A percentile compares a stretch with the other conserved stretches of the same genome.
Conservation (phyloP, 2,888 invertebrate genomes). For the Leptura quadrifasciata region DNA sequence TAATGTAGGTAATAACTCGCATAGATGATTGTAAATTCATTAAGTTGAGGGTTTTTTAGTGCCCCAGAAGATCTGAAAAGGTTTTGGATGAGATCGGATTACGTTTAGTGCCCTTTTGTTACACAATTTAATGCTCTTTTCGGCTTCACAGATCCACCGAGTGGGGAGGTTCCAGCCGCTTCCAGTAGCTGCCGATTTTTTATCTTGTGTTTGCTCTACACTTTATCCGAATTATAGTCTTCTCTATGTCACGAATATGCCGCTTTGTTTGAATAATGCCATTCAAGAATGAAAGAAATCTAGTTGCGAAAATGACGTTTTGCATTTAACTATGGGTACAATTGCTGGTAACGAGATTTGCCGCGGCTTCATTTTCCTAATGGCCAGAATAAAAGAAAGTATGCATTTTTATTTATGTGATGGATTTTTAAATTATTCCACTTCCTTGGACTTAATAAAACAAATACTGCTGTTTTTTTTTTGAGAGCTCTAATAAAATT, state of each 20-base stretch:
- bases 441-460: conserved; percentile 10
- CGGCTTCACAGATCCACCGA: too few relatives aligned
- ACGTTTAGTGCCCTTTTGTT: too few relatives aligned
- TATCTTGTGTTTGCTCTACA: conserved; percentile 13
- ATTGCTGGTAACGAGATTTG: conserved; percentile 7
- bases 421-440: conserved; percentile 17
- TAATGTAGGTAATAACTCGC: too few relatives aligned
- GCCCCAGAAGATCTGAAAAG: too few relatives aligned
- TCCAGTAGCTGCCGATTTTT: too few relatives aligned
- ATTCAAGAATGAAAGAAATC: background rate
- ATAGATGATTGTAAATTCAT: too few relatives aligned
- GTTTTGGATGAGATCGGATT: too few relatives aligned
- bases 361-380: conserved; percentile 22
- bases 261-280: conserved; percentile 20
- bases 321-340: conserved; percentile 11
- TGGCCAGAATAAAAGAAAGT: conserved; percentile 14
- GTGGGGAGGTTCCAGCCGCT: too few relatives aligned
- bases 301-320: too few relatives aligned
- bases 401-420: too few relatives aligned
- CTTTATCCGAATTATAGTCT: conserved; percentile 22
- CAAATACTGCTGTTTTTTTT: background rate
- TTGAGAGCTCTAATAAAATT: conserved; percentile 11
- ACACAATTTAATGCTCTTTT: too few relatives aligned
- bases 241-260: conserved; percentile 3
- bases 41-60: too few relatives aligned